These are phyloP conservation scores for Halichondria panicea DNA, from an alignment of 37 sponge, comb jelly and placozoan species.

Conservation along the genomic window DNA sequence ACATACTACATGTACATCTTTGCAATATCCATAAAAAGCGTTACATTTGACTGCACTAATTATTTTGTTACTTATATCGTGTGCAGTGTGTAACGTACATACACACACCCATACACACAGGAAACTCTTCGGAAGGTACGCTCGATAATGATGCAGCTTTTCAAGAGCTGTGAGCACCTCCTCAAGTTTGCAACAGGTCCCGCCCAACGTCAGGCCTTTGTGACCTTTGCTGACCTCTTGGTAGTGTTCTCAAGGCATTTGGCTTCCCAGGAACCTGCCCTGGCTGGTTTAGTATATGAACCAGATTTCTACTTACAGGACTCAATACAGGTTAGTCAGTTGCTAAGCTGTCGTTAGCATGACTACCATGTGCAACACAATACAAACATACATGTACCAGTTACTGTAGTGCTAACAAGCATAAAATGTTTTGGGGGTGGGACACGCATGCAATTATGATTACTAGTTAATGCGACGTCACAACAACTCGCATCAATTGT, in stretches of 20 bases:
- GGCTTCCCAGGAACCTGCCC: slow-evolving; percentile 30
- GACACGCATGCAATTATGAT: too few species aligned
- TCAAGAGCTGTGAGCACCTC: slow-evolving; percentile 63
- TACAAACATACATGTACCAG: background rate
- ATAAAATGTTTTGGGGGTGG: too few species aligned
- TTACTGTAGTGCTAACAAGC: background rate
- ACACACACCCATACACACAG: background rate
- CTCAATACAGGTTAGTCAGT: slow-evolving; percentile 16
- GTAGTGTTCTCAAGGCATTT: slow-evolving; percentile 75
- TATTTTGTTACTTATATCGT: background rate
- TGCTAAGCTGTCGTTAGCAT: too few species aligned
- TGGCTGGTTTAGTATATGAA: slow-evolving; percentile 42
- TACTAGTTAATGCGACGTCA: too few species aligned
- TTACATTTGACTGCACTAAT: background rate
- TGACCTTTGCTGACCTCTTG: slow-evolving; percentile 72
- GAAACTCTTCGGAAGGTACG: slow-evolving; percentile 1
- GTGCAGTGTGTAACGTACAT: background rate
- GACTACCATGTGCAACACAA: background rate
- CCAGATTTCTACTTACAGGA: slow-evolving; percentile 44
- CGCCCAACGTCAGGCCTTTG: slow-evolving; percentile 67
- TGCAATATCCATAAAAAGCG: too few species aligned
- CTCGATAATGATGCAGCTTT: slow-evolving; percentile 16
- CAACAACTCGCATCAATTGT: too few species aligned
- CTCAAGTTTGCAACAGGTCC: slow-evolving; percentile 54
- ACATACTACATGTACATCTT: too few species aligned